Evolutionary conservation across 2,797 vertebrate genomes (phyloP), one percentile per base, ranked within the genome.

Genomic region (Margarornis squamiger): DNA sequence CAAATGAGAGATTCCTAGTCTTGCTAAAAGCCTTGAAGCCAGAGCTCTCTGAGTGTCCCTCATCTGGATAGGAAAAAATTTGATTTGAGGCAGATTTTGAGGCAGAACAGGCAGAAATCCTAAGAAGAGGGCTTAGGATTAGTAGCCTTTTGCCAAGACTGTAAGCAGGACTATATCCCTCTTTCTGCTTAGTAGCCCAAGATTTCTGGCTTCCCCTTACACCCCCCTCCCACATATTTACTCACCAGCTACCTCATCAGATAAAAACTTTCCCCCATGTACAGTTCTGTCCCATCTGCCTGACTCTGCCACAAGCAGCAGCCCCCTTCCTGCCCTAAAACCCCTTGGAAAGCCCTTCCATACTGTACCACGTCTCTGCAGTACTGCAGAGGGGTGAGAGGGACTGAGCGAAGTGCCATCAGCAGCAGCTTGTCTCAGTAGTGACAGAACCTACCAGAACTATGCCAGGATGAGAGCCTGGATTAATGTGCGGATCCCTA

Each of bases 361-460:
- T 20, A 29, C 22, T 5, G 3, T 9, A 6, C 54, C 10, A 4
- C 13, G 13, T 32, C 49, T 32, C 45, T 62, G 26, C 48, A 49
- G 61, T 21, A 34, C 29, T 61, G 26, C 59, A 32, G 52, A 52
- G 14, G 26, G 39, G 5, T 11, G 12, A 83, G 14, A 66, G 23
- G 7, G 16, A 27, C 8, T 0, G 0, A 57, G 15, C 16, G 38
- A 74, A 45, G 7, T 32, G 45, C 3, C 43, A 54, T 15, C 4
- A 4, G 4, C 30, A 67, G 46, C 67, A 75, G 3, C 15, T 41
- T 65, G 34, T 46, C 34, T 30, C n/a, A 48, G 38, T 24, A 66
- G 46, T 5, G 4, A 14, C 15, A 71, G 49, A 27, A 63, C 22
- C 19, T 51, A 43, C 17, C 19, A 61, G 63, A 51, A 46, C 7